Percentiles rank a stretch among this genome's conserved stretches.
These are phyloP conservation scores for Strix occidentalis DNA, from an alignment of 2,797 vertebrate species.

Conservation along the genomic window DNA sequence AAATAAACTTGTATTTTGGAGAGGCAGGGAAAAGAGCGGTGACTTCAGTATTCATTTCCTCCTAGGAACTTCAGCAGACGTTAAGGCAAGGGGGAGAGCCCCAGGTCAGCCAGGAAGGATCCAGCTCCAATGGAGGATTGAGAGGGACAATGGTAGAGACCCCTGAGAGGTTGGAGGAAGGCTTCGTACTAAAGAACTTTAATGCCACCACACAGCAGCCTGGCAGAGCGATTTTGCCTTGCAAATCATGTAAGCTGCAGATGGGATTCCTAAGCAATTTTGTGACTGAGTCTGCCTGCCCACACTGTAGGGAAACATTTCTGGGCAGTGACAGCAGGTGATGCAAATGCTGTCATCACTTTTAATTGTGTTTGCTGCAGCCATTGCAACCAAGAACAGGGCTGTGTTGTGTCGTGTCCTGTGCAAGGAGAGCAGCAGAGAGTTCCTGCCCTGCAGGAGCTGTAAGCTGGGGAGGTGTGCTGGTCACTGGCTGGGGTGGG, in stretches of 20 bases:
- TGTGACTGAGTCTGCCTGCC: not conserved
- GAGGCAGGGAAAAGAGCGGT: not conserved
- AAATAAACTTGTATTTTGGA: not conserved
- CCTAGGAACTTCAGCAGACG: not conserved
- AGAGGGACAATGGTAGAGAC: not conserved
- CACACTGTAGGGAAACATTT: not conserved
- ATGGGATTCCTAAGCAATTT: not conserved
- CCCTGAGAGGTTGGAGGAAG: not conserved
- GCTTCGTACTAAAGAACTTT: not conserved
- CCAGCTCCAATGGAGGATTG: not conserved
- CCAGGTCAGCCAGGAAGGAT: not conserved
- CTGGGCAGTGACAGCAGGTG: not conserved
- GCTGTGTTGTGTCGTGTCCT: accelerated
- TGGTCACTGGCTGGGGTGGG: not conserved
- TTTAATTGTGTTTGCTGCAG: not conserved
- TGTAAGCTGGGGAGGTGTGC: not conserved
- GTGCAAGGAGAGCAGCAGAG: not conserved
- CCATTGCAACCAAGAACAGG: not conserved
- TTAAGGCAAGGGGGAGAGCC: not conserved
- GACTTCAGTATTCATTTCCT: not conserved
- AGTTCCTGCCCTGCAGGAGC: not conserved
- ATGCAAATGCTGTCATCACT: not conserved
- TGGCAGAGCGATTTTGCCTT: not conserved
- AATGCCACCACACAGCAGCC: not conserved
- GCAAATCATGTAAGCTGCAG: not conserved